Percentiles rank a stretch among this genome's conserved stretches.
Evolutionary conservation across 1,140 invertebrate species (phyloP).

Genomic region (Cyclargus thomasi): DNA sequence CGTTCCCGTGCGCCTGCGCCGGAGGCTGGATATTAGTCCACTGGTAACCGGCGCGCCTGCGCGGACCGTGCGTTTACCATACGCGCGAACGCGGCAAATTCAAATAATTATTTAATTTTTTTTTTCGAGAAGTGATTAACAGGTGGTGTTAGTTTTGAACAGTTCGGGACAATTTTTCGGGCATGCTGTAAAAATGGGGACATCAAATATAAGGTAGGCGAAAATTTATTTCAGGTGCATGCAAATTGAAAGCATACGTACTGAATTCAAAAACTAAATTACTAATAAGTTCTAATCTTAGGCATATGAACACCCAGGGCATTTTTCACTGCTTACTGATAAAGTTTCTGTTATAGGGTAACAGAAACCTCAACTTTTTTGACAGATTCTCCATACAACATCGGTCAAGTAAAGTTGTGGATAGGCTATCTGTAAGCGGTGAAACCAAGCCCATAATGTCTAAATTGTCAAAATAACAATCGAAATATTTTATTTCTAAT

Average conservation of each 20-base stretch:
- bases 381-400: no score
- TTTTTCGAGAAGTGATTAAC: constrained; percentile 34
- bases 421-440: no score
- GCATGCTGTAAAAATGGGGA: constrained; percentile 62
- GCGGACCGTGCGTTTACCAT: constrained; percentile 33
- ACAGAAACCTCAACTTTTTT: no score
- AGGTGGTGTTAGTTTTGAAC: constrained; percentile 46
- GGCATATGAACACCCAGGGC: no score
- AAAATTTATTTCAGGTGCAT: background rate
- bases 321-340: no score
- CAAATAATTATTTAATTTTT: constrained; percentile 37
- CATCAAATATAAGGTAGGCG: constrained; percentile 52
- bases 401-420: no score
- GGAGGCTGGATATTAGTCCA: constrained; percentile 49
- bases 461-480: no score
- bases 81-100: constrained; percentile 48
- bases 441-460: no score
- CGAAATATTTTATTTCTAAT: no score
- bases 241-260: background rate
- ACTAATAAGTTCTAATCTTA: background rate
- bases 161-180: constrained; percentile 38
- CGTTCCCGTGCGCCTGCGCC: constrained; percentile 25
- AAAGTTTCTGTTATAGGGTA: no score
- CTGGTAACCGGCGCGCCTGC: constrained; percentile 45
- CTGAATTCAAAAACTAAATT: background rate